Evolutionary conservation across 30 jellyfish, hydroid and myxozoan genomes (phyloP).

Genomic region (Phacellophora camtschatica): DNA sequence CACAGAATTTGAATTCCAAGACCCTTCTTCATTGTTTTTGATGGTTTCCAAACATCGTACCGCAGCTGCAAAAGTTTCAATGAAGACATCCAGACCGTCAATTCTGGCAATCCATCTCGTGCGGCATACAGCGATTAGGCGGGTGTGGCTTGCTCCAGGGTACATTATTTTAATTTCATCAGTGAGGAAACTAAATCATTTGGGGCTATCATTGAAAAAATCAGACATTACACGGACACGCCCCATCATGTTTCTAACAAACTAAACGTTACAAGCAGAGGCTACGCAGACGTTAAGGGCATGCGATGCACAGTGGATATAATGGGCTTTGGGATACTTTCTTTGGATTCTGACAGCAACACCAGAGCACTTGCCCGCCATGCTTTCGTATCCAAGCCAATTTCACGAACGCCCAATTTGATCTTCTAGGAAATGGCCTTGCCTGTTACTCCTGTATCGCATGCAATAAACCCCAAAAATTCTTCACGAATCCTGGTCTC

Average conservation of each 20-base stretch:
- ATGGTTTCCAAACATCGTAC: neutral
- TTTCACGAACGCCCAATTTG: neutral
- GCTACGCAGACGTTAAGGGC: neutral
- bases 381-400: neutral
- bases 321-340: neutral
- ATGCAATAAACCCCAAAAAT: neutral
- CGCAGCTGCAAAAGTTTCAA: neutral
- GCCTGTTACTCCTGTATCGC: neutral
- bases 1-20: constrained; percentile 15
- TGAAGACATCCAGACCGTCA: constrained; percentile 1
- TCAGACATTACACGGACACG: neutral
- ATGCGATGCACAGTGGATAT: neutral
- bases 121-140: neutral
- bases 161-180: neutral
- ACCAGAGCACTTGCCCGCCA: neutral
- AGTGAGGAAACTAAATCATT: neutral
- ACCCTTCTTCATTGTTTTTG: neutral
- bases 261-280: too few relatives aligned
- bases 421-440: neutral
- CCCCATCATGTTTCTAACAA: too few relatives aligned
- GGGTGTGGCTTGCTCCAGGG: neutral
- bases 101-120: constrained; percentile 12
- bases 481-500: neutral
- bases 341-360: neutral
- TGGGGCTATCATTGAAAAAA: neutral